Evolutionary conservation across 2,888 invertebrate species (phyloP).

Genomic region (Ormia ochracea): DNA sequence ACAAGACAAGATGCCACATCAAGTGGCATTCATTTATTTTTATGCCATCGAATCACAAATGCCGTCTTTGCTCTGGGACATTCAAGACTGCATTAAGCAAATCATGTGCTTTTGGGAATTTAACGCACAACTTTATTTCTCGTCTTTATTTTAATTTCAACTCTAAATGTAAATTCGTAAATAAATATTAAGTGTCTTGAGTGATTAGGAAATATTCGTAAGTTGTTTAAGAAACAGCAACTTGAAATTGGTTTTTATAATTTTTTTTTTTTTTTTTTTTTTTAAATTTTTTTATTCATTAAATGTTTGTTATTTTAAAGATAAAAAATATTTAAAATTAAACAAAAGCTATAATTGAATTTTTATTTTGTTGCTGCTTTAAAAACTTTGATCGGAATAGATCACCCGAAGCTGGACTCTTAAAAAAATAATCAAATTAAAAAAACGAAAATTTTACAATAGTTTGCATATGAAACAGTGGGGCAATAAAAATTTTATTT

Average conservation of each 20-base stretch:
- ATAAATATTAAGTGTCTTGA: constrained; percentile 31
- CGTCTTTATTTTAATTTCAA: background rate
- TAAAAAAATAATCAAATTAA: constrained; percentile 29
- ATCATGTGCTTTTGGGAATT: background rate
- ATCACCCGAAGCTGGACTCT: constrained; percentile 57
- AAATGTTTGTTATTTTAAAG: no score
- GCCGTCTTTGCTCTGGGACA: background rate
- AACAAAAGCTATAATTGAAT: constrained; percentile 51
- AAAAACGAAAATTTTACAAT: constrained; percentile 28
- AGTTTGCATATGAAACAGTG: background rate
- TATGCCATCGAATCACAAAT: background rate
- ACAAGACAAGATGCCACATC: background rate
- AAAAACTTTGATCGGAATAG: background rate
- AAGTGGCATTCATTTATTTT: background rate
- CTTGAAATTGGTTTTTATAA: background rate
- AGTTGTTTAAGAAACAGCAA: constrained; percentile 10
- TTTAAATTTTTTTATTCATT: no score
- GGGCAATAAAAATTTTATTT: no score
- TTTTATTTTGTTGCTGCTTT: constrained; percentile 16
- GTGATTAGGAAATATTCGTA: constrained; percentile 46
- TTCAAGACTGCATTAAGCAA: background rate
- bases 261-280: no score
- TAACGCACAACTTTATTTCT: background rate
- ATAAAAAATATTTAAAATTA: constrained; percentile 30
- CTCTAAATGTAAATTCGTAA: background rate